Evolutionary conservation across 2,888 invertebrate genomes (phyloP), one percentile per base, ranked within the genome.

Genomic region (Athrips mouffetella): DNA sequence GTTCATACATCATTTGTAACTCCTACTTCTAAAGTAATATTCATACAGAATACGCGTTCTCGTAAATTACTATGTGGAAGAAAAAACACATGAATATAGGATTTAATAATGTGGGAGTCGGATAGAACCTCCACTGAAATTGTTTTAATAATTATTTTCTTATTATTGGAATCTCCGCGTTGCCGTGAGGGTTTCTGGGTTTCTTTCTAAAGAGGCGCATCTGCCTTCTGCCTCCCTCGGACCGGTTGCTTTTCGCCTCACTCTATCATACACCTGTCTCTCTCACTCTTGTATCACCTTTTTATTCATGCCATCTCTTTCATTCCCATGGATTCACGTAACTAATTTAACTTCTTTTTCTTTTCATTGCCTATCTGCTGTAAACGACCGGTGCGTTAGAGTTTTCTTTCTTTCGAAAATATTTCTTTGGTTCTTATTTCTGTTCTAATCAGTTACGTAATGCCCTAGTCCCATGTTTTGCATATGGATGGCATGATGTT

Each of bases 151-250:
- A 77, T 78, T 76, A 81, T 82, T 84, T 81, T 84, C 75, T 82
- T 78, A 77, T 76, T 78, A 76, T 80, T 66, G 74, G 76, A 73
- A 77, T 80, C 77, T 69, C 66, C 71, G 70, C 72, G n/a, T 76
- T 74, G 81, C 84, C 82, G 69, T 67, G 65, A 77, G 86, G 87
- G 80, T 80, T 80, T 82, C n/a, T n/a, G n/a, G n/a, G n/a, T n/a
- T n/a, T n/a, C n/a, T n/a, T n/a, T n/a, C 66, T 65, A 70, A 65
- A 62, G 64, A 68, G 21, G 70, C 75, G 73, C 86, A 87, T 87
- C 87, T 87, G 87, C 87, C 73, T 80, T 87, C 87, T 87, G 87
- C 87, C 73, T 80, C 82, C 82, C 76, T 59, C 65, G 70, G 81
- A 87, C 87, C 86, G 87, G 87, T 87, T 84, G 73, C 65, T 67